Evolutionary conservation across 2,797 vertebrate species (phyloP).

Genomic region (Sebastes hopkinsi): DNA sequence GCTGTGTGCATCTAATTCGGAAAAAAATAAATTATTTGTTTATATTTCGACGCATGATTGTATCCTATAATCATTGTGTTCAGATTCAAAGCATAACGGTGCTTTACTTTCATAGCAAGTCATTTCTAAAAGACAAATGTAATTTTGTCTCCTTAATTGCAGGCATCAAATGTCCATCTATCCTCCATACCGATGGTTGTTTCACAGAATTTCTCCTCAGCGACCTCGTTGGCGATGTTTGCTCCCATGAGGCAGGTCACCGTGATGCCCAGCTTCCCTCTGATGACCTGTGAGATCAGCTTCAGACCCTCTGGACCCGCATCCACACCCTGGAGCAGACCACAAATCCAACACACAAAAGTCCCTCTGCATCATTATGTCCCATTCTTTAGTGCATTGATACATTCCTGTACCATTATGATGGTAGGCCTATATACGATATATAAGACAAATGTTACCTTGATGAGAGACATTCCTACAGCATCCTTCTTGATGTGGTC

Average conservation of each 20-base stretch:
- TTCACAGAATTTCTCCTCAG: constrained; percentile 97
- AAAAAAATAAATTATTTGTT: not conserved
- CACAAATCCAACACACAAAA: not conserved
- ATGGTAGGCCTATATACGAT: no score
- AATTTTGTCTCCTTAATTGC: not conserved
- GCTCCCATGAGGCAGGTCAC: constrained; percentile 96
- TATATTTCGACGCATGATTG: not conserved
- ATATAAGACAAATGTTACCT: constrained; percentile 77
- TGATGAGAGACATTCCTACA: constrained; percentile 95
- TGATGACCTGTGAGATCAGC: constrained; percentile 95
- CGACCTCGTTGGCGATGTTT: constrained; percentile 96
- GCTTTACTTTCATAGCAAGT: not conserved
- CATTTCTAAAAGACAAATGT: not conserved
- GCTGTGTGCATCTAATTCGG: not conserved
- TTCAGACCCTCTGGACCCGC: constrained; percentile 92
- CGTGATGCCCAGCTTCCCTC: constrained; percentile 87
- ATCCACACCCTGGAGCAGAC: constrained; percentile 88
- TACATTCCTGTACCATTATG: not conserved
- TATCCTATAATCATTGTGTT: not conserved
- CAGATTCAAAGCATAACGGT: not conserved
- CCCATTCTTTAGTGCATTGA: not conserved
- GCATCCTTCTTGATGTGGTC: constrained; percentile 88
- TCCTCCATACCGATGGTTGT: constrained; percentile 91
- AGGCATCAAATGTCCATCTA: not conserved
- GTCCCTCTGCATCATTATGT: not conserved